A percentile compares a stretch with the other conserved stretches of the same genome.
Evolutionary conservation across 2,113 vertebrate genomes (phyloP).

Genomic region (Aramus guarauna): DNA sequence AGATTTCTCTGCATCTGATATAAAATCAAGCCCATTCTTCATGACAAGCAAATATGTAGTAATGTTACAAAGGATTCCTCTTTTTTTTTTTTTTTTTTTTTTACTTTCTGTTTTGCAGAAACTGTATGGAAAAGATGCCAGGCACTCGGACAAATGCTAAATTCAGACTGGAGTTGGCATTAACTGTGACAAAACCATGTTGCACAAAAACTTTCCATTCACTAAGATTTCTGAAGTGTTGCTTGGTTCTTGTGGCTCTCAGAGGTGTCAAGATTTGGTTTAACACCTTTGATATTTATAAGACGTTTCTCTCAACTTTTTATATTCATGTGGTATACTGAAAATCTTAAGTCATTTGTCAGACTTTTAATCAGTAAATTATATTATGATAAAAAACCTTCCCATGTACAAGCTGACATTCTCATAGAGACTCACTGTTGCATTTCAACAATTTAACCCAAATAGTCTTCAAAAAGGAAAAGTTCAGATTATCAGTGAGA

Average conservation of each 20-base stretch:
- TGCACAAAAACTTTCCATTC: not conserved
- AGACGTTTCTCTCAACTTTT: not conserved
- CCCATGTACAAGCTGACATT: not conserved
- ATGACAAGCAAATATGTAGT: not conserved
- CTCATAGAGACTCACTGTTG: not conserved
- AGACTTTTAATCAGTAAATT: not conserved
- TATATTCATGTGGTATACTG: not conserved
- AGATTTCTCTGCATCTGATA: not conserved
- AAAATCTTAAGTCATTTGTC: not conserved
- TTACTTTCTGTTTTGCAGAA: not conserved
- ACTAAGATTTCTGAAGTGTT: not conserved
- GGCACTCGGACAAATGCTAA: not conserved
- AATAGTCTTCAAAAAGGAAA: not conserved
- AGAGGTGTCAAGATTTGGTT: not conserved
- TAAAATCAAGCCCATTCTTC: not conserved
- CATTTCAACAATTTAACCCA: not conserved
- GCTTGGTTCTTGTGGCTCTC: not conserved
- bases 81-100: not conserved
- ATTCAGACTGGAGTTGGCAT: not conserved
- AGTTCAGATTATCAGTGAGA: not conserved
- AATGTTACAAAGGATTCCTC: not conserved
- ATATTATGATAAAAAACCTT: not conserved
- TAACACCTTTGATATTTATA: not conserved
- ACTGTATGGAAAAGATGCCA: not conserved
- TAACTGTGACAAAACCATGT: not conserved